phyloP scores from a whole-genome alignment of 1,140 invertebrate genomes.

The Drosophila murphyi region DNA sequence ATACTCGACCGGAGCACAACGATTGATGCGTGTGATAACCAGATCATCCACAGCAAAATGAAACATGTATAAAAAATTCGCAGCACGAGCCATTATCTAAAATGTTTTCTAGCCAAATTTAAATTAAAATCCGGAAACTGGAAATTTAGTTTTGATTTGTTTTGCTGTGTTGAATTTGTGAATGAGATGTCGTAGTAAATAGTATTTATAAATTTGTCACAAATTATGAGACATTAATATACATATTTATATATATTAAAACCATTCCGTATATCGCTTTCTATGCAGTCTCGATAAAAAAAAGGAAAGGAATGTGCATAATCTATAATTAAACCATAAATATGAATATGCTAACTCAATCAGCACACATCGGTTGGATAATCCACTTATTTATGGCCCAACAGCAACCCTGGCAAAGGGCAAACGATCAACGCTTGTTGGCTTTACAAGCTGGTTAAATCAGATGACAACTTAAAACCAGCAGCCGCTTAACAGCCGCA shows the following conservation, averaged over 20 bases:
- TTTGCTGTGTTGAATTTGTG: background rate
- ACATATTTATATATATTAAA: too few relatives aligned
- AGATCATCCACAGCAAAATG: constrained; percentile 80
- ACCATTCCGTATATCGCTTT: too few relatives aligned
- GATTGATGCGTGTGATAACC: constrained; percentile 68
- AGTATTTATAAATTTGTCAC: too few relatives aligned
- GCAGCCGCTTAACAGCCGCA: constrained; percentile 15
- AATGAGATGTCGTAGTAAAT: too few relatives aligned
- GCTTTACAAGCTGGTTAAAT: background rate
- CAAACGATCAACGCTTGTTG: constrained; percentile 8
- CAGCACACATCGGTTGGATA: background rate
- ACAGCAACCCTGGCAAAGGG: constrained; percentile 9
- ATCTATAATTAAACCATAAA: background rate
- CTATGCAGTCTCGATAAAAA: too few relatives aligned
- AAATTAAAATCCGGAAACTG: background rate
- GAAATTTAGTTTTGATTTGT: background rate
- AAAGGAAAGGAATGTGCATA: too few relatives aligned
- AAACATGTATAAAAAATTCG: constrained; percentile 75
- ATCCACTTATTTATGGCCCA: constrained; percentile 7
- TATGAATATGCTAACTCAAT: constrained; percentile 4
- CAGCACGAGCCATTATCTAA: background rate
- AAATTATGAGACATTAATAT: too few relatives aligned
- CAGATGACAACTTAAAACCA: constrained; percentile 9
- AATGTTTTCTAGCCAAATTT: background rate
- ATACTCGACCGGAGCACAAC: constrained; percentile 77